Conservation (phyloP, 2,888 invertebrate species). For the Philhelius pedissequus region DNA sequence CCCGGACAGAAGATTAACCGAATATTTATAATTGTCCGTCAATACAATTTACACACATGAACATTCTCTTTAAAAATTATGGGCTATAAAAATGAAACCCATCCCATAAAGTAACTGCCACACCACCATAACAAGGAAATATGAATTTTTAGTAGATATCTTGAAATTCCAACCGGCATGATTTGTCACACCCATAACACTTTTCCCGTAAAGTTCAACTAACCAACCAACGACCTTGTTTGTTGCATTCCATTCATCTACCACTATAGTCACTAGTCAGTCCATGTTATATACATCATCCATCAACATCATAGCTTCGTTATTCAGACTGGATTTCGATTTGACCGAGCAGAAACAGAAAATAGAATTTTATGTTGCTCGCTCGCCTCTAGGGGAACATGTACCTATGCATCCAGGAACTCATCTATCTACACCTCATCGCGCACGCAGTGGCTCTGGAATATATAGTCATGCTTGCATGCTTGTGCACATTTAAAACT, state of each 20-base stretch:
- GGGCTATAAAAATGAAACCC: slow-evolving; percentile 5
- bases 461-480: slow-evolving; percentile 23
- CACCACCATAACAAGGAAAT: slow-evolving; percentile 5
- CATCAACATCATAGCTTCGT: slow-evolving; percentile 46
- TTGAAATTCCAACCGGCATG: slow-evolving; percentile 6
- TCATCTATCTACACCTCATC: neutral
- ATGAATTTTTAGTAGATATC: neutral
- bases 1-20: neutral
- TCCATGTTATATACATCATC: slow-evolving; percentile 25
- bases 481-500: slow-evolving; percentile 4
- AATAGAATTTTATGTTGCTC: slow-evolving; percentile 9
- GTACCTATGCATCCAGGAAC: slow-evolving; percentile 34
- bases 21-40: neutral
- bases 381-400: neutral
- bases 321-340: neutral
- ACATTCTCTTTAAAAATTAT: neutral
- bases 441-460: slow-evolving; percentile 13
- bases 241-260: slow-evolving; percentile 39
- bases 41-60: neutral
- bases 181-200: slow-evolving; percentile 61
- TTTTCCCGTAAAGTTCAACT: slow-evolving; percentile 41
- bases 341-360: slow-evolving; percentile 23
- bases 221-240: slow-evolving; percentile 61
- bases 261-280: slow-evolving; percentile 15
- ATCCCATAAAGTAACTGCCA: slow-evolving; percentile 5